Base-by-base conservation (phyloP, 2,113 vertebrate genomes). In the Corythornis vintsioides region DNA sequence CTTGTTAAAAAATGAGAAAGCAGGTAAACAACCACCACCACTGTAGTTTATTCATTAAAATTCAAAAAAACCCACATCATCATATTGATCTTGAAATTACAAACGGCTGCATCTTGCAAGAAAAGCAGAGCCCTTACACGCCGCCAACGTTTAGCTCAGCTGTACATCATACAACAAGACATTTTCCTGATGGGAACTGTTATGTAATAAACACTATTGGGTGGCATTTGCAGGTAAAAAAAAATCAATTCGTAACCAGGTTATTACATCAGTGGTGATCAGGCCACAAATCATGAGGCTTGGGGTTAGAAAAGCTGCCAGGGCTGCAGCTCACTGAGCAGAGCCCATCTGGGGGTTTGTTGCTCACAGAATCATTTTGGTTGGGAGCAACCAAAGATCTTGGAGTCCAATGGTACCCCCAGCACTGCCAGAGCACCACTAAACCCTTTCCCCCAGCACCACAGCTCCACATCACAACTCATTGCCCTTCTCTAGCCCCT, bases 1-100 rank as follows among this genome's bases (percentile, higher is more conserved):
- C 94, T 90, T 89, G 93, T 96, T 97, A 97, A 96, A 96, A 95
- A 96, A 97, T 94, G 94, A 96, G 95, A 97, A 97, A 91, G 91
- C 89, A 96, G 93, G 96, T 96, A 97, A 97, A 96, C 94, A 97
- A 94, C 96, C 97, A 97, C 94, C 85, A 95, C 35, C 70, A 80
- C 59, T 4, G 81, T 59, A n/a, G 83, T 94, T 95, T 96, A 92
- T 95, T 96, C 92, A 95, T 97, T 96, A 94, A 92, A 96, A 96
- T 96, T 91, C 91, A 88, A 73, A 96, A 94, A 92, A 33, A 14
- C 45, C 45, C 38, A 70, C 71, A 82, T 93, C 94, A 96, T 84
- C 76, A 84, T 67, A 90, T 95, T 94, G 95, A 97, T 95, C 87
- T 35, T 25, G 84, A 88, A 97, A 96, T 91, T 94, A 90, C 90